These are phyloP conservation scores for Agapostemon virescens DNA, from an alignment of 2,888 invertebrate genomes.

Conservation along the genomic window DNA sequence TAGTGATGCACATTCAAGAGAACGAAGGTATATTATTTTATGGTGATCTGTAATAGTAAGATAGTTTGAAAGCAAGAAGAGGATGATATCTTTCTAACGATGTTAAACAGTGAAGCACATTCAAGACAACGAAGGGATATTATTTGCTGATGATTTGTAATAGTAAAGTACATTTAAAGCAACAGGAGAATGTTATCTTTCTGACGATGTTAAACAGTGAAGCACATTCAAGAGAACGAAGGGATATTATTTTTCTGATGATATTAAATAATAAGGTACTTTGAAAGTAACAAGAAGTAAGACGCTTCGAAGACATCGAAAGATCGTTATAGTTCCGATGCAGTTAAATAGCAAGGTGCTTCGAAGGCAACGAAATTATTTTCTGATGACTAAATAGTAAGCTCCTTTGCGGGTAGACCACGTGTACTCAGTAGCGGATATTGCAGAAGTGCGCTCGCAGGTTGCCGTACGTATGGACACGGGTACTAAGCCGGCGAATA, in stretches of 20 bases:
- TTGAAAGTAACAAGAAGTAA: too few species aligned
- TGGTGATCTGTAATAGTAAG: background rate
- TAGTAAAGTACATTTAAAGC: too few species aligned
- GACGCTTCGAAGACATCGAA: too few species aligned
- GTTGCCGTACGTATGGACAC: conserved; percentile 60
- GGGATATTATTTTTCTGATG: too few species aligned
- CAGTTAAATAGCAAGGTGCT: too few species aligned
- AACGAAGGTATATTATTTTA: too few species aligned
- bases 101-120: background rate
- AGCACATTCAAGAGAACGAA: too few species aligned
- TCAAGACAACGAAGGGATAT: too few species aligned
- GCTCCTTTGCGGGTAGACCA: background rate
- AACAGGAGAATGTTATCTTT: too few species aligned
- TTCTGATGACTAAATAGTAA: background rate
- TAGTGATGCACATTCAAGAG: too few species aligned
- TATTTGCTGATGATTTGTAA: too few species aligned
- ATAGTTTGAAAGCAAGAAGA: background rate
- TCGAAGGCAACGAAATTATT: background rate
- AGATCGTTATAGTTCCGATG: too few species aligned
- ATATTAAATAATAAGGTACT: background rate
- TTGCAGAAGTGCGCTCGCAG: conserved; percentile 54
- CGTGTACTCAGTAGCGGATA: conserved; percentile 58
- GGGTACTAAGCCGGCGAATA: conserved; percentile 49
- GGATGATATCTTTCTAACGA: background rate
- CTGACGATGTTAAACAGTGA: background rate